These are phyloP conservation scores for Acrocephalus scirpaceus DNA, from an alignment of 2,797 vertebrate species.

Conservation along the genomic window DNA sequence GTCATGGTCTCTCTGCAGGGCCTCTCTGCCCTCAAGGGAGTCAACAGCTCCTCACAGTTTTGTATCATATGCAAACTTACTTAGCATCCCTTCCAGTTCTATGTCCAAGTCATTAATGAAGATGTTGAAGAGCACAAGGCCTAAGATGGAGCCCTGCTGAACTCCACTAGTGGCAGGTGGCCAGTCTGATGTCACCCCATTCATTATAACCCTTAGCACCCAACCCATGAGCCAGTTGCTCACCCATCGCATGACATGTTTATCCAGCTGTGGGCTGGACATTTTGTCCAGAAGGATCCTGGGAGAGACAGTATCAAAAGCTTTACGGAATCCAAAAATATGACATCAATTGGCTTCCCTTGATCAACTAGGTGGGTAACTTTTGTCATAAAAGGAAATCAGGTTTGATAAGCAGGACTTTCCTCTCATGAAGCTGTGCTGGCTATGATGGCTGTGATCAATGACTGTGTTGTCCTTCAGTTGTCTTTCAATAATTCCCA, in stretches of 20 bases:
- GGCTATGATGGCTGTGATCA: not conserved
- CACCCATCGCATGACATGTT: not conserved
- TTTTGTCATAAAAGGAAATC: not conserved
- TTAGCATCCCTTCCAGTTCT: not conserved
- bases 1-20: not conserved
- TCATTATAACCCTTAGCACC: not conserved
- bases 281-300: not conserved
- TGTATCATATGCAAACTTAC: not conserved
- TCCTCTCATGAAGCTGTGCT: not conserved
- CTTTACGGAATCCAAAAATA: not conserved
- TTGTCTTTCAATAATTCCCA: not conserved
- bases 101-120: not conserved
- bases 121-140: not conserved
- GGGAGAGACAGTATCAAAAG: not conserved
- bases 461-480: not conserved
- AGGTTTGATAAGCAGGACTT: not conserved
- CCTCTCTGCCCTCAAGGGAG: not conserved
- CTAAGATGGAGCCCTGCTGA: not conserved
- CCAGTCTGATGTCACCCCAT: not conserved
- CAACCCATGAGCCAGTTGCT: not conserved
- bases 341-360: not conserved
- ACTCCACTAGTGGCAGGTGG: not conserved
- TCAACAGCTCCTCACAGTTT: not conserved
- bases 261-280: not conserved
- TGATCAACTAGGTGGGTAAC: not conserved